Evolutionary conservation across 2,888 invertebrate species (phyloP), one percentile per base, ranked within the genome.

Genomic region (Chironomus riparius): DNA sequence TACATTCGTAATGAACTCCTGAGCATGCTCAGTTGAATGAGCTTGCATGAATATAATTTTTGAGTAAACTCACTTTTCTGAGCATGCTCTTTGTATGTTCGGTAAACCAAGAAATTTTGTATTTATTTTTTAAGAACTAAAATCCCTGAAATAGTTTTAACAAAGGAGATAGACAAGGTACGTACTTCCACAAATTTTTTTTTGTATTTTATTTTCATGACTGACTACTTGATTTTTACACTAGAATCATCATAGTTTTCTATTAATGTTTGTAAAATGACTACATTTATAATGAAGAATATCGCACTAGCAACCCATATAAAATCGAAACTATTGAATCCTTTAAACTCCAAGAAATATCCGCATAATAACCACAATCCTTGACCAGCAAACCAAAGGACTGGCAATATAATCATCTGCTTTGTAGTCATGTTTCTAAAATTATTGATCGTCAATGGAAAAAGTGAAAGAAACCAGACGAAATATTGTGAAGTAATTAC

Each of bases 401-500:
- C 76, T 48, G 84, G 77, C 0, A 84, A 80, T 18, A 92, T 82
- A 7, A 88, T 79, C 0, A 88, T 76, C 0, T 87, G 86, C 76
- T 84, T 83, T 10, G 82, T 82, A 6, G 85, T 80, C 3, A 87
- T 84, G 77, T 91, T 84, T 78, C 86, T 86, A 38, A 95, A 87
- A 80, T 89, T 88, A 78, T 92, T 92, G 0, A 91, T 83, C 77
- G 93, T 90, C 22, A 96, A 81, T 0, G 99, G 98, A 18, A 98
- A 83, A 6, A 98, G 83, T 1, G 94, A 92, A 77, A 98, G 83
- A 81, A 96, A 97, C 99, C 99, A 99, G 70, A 98, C 88, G 80
- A 97, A 97, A 82, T 98, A 98, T 81, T 98, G 99, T 4, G 98
- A 97, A 0, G 99, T 99, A 81, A 97, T 88, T 0, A 99, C 98